Conservation (phyloP, 2,113 vertebrate genomes). For the Dicrurus megarhynchus region DNA sequence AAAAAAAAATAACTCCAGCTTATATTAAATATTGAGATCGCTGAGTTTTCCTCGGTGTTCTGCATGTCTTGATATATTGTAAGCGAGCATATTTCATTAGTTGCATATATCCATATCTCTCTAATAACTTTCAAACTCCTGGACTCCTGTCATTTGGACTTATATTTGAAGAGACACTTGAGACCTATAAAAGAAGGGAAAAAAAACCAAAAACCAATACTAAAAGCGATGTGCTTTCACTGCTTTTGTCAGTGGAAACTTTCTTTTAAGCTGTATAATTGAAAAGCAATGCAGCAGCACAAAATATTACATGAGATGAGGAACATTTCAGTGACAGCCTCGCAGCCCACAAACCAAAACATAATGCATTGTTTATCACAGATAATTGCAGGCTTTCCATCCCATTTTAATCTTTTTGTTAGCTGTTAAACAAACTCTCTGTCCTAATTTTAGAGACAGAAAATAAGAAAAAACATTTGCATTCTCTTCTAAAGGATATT, state of each 20-base stretch:
- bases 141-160: slow-evolving; percentile 62
- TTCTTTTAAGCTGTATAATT: slow-evolving; percentile 65
- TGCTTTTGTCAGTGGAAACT: slow-evolving; percentile 59
- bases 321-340: slow-evolving; percentile 35
- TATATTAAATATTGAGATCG: slow-evolving; percentile 77
- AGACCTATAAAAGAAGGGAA: slow-evolving; percentile 44
- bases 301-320: slow-evolving; percentile 51
- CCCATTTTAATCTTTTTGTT: slow-evolving; percentile 59
- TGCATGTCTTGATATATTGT: slow-evolving; percentile 62
- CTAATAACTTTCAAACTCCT: slow-evolving; percentile 73
- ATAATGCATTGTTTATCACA: slow-evolving; percentile 60
- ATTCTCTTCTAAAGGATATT: slow-evolving; percentile 56
- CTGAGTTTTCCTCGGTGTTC: slow-evolving; percentile 57
- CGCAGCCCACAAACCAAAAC: slow-evolving; percentile 15
- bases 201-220: neutral
- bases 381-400: slow-evolving; percentile 66
- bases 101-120: slow-evolving; percentile 64
- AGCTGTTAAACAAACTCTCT: slow-evolving; percentile 38
- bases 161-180: slow-evolving; percentile 67
- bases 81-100: slow-evolving; percentile 73
- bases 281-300: slow-evolving; percentile 61
- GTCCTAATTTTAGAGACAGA: neutral
- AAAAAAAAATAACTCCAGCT: slow-evolving; percentile 53
- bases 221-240: slow-evolving; percentile 42
- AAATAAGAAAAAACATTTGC: slow-evolving; percentile 50